Percentiles rank a stretch among this genome's conserved stretches.
phyloP scores from a whole-genome alignment of 2,113 vertebrate species.

The Elachura formosa region DNA sequence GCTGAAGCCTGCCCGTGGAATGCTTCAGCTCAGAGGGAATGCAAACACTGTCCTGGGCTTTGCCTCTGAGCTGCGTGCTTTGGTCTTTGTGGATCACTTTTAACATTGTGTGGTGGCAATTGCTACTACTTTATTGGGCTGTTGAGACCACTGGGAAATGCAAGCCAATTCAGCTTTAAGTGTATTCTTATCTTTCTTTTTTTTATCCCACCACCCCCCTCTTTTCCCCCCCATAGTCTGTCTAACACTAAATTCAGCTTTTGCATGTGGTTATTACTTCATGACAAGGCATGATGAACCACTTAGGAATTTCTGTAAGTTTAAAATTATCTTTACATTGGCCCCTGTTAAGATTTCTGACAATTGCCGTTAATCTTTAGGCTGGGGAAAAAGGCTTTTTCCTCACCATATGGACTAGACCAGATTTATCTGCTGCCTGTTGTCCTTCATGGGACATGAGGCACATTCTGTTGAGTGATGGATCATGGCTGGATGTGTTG shows the following conservation, averaged over 20 bases:
- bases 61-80: neutral
- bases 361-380: slow-evolving; percentile 53
- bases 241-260: slow-evolving; percentile 2
- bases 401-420: slow-evolving; percentile 53
- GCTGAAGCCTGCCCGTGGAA: neutral
- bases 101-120: neutral
- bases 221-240: rapidly evolving
- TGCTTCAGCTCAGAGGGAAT: neutral
- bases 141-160: neutral
- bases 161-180: neutral
- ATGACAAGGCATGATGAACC: neutral
- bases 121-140: neutral
- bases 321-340: slow-evolving; percentile 52
- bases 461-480: slow-evolving; percentile 43
- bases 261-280: neutral
- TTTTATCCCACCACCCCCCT: rapidly evolving
- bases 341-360: slow-evolving; percentile 50
- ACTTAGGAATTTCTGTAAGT: slow-evolving; percentile 42
- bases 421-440: slow-evolving; percentile 51
- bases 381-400: neutral
- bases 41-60: neutral
- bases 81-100: neutral
- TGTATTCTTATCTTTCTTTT: neutral
- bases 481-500: neutral
- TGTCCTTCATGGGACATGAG: slow-evolving; percentile 60